Percentiles rank a stretch among this genome's conserved stretches.
Evolutionary conservation across 2,113 vertebrate species (phyloP).

Genomic region (Spheniscus mendiculus): DNA sequence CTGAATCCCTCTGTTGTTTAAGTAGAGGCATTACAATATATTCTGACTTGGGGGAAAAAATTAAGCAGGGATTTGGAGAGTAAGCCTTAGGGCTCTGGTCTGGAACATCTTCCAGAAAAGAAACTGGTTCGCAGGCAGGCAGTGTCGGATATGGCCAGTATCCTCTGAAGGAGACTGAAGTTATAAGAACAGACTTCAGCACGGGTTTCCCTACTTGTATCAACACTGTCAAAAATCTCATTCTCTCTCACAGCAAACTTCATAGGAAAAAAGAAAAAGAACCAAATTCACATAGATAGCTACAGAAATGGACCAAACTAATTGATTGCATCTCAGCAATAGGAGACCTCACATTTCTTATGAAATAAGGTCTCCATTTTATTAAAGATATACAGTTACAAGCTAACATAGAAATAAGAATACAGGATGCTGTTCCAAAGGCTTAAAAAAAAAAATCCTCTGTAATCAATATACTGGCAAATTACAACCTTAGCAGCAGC

Average conservation of each 20-base stretch:
- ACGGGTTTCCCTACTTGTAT: not conserved
- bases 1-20: not conserved
- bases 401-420: not conserved
- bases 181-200: not conserved
- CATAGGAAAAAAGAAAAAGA: accelerated
- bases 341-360: not conserved
- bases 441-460: not conserved
- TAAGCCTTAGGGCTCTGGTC: not conserved
- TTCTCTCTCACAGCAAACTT: not conserved
- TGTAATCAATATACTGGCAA: constrained; percentile 38
- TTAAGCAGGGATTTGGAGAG: not conserved
- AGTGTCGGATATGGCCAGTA: not conserved
- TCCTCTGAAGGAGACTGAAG: not conserved
- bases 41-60: not conserved
- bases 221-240: not conserved
- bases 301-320: not conserved
- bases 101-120: not conserved
- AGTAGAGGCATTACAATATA: not conserved
- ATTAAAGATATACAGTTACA: not conserved
- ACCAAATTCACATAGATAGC: not conserved
- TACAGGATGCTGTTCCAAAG: not conserved
- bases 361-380: not conserved
- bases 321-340: not conserved
- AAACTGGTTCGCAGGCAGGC: not conserved
- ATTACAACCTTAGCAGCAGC: not conserved